Evolutionary conservation across 1,140 invertebrate genomes (phyloP), one percentile per base, ranked within the genome.

Genomic region (Drosophila kikkawai): DNA sequence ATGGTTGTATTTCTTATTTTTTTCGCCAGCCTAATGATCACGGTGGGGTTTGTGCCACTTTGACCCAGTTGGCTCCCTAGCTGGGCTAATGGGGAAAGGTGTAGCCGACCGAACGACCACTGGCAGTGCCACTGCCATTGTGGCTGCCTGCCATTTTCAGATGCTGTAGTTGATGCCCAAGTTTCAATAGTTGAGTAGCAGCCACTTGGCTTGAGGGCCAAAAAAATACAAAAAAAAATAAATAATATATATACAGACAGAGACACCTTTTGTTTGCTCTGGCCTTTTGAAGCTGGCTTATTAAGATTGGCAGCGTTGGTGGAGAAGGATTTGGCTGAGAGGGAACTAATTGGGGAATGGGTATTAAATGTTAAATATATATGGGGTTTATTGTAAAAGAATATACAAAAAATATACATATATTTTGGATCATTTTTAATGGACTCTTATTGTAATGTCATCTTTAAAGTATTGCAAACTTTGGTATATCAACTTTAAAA

Each of bases 41-140:
- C 69, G 22, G 29, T 37, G 67, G 45, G 53, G 67, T 60, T 71
- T 73, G 67, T 73, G 69, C 42, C 68, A 73, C 69, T 73, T 73
- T 73, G 69, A 73, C 69, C 69, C 69, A 73, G 69, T 73, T 73
- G 69, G 67, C 69, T 73, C 7, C 69, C 67, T 51, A 60, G 70
- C 67, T 45, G 67, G 69, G 53, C 51, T 71, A 73, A 73, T 73
- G 68, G 69, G 69, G 67, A 73, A 73, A 73, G 69, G 69, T 73
- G 69, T 73, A 73, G 55, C 53, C 69, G 70, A 50, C 29, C 50
- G 50, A 55, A 67, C 47, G 50, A 34, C 34, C 48, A 51, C 19
- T 29, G 55, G 22, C 53, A 55, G 34, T 55, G 69, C 69, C 66
- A 45, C 67, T 51, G 44, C 36, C 22, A 61, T 64, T 61, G 41